A percentile compares a stretch with the other conserved stretches of the same genome.
Evolutionary conservation across 2,113 vertebrate species (phyloP).

Genomic region (Tenebrosternarchus preto): DNA sequence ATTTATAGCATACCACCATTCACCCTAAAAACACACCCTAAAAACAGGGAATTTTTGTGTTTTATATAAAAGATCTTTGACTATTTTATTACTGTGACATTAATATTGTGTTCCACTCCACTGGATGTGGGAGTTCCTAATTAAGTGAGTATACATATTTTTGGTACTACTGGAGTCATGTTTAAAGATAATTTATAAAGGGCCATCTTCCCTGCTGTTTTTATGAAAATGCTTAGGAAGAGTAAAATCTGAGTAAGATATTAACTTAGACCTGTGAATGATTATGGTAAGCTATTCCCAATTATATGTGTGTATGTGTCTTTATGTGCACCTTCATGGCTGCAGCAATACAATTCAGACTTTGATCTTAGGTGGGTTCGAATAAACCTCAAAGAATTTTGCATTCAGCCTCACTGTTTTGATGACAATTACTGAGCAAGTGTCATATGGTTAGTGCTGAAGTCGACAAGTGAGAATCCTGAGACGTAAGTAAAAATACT

Average conservation of each 20-base stretch:
- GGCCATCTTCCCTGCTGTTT: not conserved
- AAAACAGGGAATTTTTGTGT: no score
- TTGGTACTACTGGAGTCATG: no score
- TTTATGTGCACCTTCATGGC: slow-evolving; percentile 25
- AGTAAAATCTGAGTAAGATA: slow-evolving; percentile 14
- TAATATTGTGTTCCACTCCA: no score
- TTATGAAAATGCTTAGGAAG: slow-evolving; percentile 17
- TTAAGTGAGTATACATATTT: no score
- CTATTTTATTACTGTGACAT: no score
- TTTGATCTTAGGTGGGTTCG: slow-evolving; percentile 66
- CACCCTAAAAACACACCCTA: no score
- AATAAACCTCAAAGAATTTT: slow-evolving; percentile 43
- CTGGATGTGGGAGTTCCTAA: no score
- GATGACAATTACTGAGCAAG: slow-evolving; percentile 20
- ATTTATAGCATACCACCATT: no score
- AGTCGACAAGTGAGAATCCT: slow-evolving; percentile 5
- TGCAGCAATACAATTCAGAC: slow-evolving; percentile 63
- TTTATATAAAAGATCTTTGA: not conserved
- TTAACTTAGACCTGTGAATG: slow-evolving; percentile 56
- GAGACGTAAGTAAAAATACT: slow-evolving; percentile 56
- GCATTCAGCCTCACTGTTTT: slow-evolving; percentile 29
- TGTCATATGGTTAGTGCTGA: slow-evolving; percentile 48
- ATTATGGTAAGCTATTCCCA: slow-evolving; percentile 57
- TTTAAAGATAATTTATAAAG: no score
- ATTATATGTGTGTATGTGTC: slow-evolving; percentile 39